Evolutionary conservation across 2,113 vertebrate genomes (phyloP).

Genomic region (Oncorhynchus nerka): DNA sequence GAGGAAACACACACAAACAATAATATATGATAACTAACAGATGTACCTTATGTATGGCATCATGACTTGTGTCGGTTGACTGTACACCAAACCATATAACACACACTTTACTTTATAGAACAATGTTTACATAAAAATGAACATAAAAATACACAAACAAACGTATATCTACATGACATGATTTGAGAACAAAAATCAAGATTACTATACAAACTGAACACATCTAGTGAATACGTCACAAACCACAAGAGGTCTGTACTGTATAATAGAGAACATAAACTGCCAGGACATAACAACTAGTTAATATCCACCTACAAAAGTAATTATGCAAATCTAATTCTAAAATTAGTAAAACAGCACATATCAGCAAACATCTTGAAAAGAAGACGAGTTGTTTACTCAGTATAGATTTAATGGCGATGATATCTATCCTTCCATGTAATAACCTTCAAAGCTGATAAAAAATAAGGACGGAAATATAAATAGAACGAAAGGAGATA

Average conservation of each 20-base stretch:
- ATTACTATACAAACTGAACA: background rate
- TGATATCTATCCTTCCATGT: constrained; percentile 57
- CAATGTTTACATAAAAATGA: background rate
- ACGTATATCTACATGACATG: background rate
- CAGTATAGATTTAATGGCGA: constrained; percentile 54
- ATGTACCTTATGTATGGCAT: background rate
- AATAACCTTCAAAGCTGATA: constrained; percentile 73
- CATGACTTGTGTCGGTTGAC: no score
- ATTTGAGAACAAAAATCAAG: background rate
- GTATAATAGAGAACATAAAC: background rate
- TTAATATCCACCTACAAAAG: constrained; percentile 13
- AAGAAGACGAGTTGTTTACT: constrained; percentile 49
- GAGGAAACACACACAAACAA: constrained; percentile 1
- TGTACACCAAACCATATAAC: no score
- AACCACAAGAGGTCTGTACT: background rate
- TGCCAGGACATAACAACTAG: background rate
- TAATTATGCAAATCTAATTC: constrained; percentile 40
- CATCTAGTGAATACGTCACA: constrained; percentile 10
- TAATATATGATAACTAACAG: background rate
- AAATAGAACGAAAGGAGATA: constrained; percentile 75
- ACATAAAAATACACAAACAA: background rate
- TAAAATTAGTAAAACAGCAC: constrained; percentile 46
- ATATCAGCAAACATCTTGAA: constrained; percentile 45
- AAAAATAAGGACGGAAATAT: constrained; percentile 66
- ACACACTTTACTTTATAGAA: no score